Conservation (phyloP, 2,888 invertebrate genomes). For the Gisinianus flammeolus region DNA sequence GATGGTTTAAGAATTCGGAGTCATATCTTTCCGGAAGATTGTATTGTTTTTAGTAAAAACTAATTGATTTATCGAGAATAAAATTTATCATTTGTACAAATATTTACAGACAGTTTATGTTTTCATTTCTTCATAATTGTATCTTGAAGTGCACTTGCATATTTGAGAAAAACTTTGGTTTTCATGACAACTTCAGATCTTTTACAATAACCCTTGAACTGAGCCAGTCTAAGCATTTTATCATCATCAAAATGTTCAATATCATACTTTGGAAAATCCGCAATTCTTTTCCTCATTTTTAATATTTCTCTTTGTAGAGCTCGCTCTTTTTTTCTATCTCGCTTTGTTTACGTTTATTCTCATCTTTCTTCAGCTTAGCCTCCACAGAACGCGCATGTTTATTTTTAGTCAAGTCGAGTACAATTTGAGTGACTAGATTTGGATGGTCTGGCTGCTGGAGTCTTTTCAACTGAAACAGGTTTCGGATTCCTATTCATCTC, state of each 20-base stretch:
- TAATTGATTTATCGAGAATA: background rate
- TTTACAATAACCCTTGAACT: background rate
- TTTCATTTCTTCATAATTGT: background rate
- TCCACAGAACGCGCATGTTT: no score
- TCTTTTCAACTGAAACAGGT: no score
- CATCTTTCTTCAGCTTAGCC: no score
- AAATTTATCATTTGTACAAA: background rate
- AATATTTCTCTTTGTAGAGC: no score
- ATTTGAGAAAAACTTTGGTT: background rate
- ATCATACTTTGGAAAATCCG: background rate
- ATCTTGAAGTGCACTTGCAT: background rate
- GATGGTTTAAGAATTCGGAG: constrained; percentile 44
- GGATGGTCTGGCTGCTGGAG: no score
- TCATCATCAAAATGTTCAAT: background rate
- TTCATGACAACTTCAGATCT: background rate
- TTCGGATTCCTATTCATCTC: no score
- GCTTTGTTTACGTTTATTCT: no score
- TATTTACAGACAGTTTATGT: background rate
- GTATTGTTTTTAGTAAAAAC: constrained; percentile 36
- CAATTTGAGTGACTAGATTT: no score
- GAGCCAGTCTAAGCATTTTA: background rate
- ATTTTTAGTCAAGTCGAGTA: no score
- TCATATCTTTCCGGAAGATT: constrained; percentile 48
- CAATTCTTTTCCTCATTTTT: no score
- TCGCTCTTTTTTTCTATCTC: no score